These are phyloP conservation scores for Tiliacea aurago DNA, from an alignment of 2,888 invertebrate species.

Conservation along the genomic window DNA sequence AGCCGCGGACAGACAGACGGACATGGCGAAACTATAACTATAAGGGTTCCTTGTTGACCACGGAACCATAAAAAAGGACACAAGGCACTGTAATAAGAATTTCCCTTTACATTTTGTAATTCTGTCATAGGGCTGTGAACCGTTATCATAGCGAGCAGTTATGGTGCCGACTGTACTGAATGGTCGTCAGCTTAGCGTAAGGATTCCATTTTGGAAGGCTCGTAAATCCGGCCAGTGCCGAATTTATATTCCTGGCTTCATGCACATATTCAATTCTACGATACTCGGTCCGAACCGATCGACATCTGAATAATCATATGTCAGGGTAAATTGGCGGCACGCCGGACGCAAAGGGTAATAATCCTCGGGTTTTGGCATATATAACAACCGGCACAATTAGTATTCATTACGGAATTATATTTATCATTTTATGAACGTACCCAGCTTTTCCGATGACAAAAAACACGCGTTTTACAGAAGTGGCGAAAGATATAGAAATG, in stretches of 20 bases:
- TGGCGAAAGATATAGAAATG: conserved; percentile 49
- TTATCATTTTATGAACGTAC: conserved; percentile 43
- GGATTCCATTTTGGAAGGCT: conserved; percentile 56
- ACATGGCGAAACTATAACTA: too few species aligned
- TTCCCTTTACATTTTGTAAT: conserved; percentile 30
- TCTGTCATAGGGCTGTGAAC: conserved; percentile 7
- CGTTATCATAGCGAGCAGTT: conserved; percentile 34
- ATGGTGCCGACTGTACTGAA: conserved; percentile 40
- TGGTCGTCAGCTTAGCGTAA: conserved; percentile 51
- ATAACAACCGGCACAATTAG: conserved; percentile 54
- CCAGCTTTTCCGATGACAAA: conserved; percentile 36
- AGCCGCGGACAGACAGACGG: too few species aligned
- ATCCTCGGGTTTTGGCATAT: conserved; percentile 51
- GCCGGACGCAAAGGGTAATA: conserved; percentile 52
- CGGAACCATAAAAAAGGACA: background rate
- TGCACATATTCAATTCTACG: conserved; percentile 68
- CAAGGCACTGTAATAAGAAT: background rate
- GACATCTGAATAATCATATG: conserved; percentile 72
- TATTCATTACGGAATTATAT: conserved; percentile 55
- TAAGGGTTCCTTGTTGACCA: too few species aligned
- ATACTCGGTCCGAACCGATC: conserved; percentile 60
- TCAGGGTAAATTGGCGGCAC: conserved; percentile 63
- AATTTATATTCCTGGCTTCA: conserved; percentile 70
- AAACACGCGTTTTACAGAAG: conserved; percentile 43
- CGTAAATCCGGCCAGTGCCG: conserved; percentile 65